Percentiles rank a stretch among this genome's conserved stretches.
phyloP scores from a whole-genome alignment of 1,140 invertebrate genomes.

The Reticulitermes speratus region DNA sequence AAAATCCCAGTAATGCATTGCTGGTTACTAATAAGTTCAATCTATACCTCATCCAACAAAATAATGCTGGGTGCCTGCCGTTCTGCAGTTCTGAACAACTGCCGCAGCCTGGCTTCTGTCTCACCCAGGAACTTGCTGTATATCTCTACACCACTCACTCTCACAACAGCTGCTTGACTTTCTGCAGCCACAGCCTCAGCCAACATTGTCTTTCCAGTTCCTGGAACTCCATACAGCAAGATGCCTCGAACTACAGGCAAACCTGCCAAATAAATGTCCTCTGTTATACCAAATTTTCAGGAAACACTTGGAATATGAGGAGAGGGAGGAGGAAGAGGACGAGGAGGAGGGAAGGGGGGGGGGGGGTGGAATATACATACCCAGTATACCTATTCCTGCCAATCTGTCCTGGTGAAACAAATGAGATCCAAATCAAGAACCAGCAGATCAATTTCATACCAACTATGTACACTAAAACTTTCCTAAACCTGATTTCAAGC shows the following conservation, averaged over 20 bases:
- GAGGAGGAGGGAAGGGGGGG: too few species aligned
- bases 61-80: constrained; percentile 41
- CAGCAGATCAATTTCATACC: too few species aligned
- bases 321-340: neutral
- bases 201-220: constrained; percentile 63
- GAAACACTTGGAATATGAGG: neutral
- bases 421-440: too few species aligned
- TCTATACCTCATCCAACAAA: constrained; percentile 40
- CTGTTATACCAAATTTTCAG: neutral
- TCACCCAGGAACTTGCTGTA: constrained; percentile 61
- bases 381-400: too few species aligned
- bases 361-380: too few species aligned
- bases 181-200: constrained; percentile 62
- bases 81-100: constrained; percentile 55
- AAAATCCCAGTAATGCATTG: too few species aligned
- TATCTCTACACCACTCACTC: constrained; percentile 63
- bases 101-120: constrained; percentile 58
- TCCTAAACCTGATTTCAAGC: too few species aligned
- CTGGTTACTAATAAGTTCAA: too few species aligned
- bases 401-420: too few species aligned
- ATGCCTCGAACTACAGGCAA: constrained; percentile 51
- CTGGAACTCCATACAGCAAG: constrained; percentile 68
- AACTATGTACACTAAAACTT: too few species aligned
- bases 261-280: neutral
- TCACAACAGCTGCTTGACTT: constrained; percentile 57